Evolutionary conservation across 2,797 vertebrate species (phyloP).

Genomic region (Neomorphus geoffroyi): DNA sequence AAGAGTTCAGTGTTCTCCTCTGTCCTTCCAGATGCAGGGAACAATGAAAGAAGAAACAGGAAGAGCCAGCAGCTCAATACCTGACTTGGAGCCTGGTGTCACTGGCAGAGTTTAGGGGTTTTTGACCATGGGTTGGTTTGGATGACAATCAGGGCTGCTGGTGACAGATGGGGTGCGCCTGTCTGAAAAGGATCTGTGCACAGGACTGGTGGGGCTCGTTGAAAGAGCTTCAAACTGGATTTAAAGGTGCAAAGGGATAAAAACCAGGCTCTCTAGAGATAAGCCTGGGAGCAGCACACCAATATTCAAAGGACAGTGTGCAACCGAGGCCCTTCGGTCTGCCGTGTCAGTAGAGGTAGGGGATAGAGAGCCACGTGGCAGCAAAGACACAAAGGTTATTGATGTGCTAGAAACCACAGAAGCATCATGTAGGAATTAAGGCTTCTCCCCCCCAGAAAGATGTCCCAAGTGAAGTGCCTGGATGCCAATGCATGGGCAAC

Average conservation of each 20-base stretch:
- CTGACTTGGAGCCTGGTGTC: neutral
- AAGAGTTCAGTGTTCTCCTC: neutral
- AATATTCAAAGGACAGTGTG: neutral
- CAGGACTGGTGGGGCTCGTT: neutral
- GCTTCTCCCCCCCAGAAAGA: no score
- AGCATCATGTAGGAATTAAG: no score
- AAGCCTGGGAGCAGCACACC: no score
- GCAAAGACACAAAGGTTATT: neutral
- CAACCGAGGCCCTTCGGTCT: neutral
- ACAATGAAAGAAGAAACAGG: neutral
- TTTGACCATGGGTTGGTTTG: neutral
- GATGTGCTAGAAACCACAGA: no score
- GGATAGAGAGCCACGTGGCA: neutral
- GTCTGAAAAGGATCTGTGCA: neutral
- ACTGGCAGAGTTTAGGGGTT: neutral
- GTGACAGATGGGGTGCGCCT: neutral
- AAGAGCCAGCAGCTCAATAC: neutral
- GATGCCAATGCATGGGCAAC: no score
- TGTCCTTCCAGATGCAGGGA: neutral
- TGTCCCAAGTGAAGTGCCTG: no score
- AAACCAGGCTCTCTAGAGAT: no score
- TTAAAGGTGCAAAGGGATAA: no score
- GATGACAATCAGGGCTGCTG: neutral
- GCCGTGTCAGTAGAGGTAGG: neutral
- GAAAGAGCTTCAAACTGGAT: no score